Base-by-base conservation (phyloP, 2,113 vertebrate species). In the Gymnocephalus cernua region DNA sequence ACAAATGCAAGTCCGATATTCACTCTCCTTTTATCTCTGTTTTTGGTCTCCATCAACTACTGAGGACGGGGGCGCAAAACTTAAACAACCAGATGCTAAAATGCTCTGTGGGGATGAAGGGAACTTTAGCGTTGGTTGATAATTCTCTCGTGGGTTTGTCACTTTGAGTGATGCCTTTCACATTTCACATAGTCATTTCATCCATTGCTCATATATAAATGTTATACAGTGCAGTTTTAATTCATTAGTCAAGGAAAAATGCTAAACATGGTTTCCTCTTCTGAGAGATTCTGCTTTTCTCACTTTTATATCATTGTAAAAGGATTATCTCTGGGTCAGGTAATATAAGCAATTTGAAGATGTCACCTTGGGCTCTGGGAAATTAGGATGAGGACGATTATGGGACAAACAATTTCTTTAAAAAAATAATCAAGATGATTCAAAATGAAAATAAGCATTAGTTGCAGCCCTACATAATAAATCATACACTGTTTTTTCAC, bases 41-140 rank as follows among this genome's bases (percentile, higher is more conserved):
- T 79, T 79, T 73, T 45, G 38, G 50, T 56, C 50, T 68, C 27
- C 21, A n/a, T 19, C 32, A 29, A 19, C 23, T 25, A 21, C 6
- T 16, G 41, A 45, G 11, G 51, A 41, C 0, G 2, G 9, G 10
- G 10, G 9, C 2, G 38, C 38, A 41, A 41, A 41, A 11, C 38
- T 11, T 41, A 41, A 41, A 41, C 38, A 11, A 41, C 8, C 38
- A 41, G 9, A 41, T 2, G 10, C 38, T 10, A 41, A 41, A 41
- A 41, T 41, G 10, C 9, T 41, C 10, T 0, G 10, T 41, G 38
- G 38, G 38, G 38, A 41, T 41, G 10, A 41, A 41, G 38, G 6
- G 32, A 32, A 7, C 32, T 32, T 32, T 7, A 32, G 32, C 32
- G 5, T 32, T 32, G 6, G 6, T 32, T 32, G 32, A 32, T 32